These are phyloP conservation scores for Scotopteryx bipunctaria DNA, from an alignment of 2,888 invertebrate genomes.

Conservation along the genomic window DNA sequence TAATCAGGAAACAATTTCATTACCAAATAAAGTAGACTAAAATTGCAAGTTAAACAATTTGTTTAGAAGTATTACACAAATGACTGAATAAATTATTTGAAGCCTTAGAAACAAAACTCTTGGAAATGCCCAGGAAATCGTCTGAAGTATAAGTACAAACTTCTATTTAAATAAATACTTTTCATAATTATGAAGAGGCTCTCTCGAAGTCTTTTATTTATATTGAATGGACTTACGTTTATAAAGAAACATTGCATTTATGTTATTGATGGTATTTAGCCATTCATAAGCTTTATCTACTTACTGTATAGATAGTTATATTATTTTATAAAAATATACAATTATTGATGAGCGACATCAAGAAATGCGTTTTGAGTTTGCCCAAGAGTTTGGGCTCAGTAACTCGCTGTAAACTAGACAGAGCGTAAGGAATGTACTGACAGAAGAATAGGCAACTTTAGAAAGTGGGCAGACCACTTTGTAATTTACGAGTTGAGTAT, in stretches of 20 bases:
- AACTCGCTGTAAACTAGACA: neutral
- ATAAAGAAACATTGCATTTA: constrained; percentile 17
- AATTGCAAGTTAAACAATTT: too few relatives aligned
- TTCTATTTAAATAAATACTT: constrained; percentile 29
- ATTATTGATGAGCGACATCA: too few relatives aligned
- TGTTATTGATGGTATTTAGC: neutral
- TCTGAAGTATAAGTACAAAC: constrained; percentile 26
- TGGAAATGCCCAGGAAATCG: constrained; percentile 30
- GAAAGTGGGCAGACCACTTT: constrained; percentile 54
- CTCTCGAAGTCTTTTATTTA: neutral
- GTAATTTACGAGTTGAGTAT: constrained; percentile 65
- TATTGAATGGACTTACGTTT: neutral
- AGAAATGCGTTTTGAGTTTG: too few relatives aligned
- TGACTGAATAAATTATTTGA: constrained; percentile 4
- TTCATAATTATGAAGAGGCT: constrained; percentile 1
- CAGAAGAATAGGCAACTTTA: constrained; percentile 39
- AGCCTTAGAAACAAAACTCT: constrained; percentile 26
- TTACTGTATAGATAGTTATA: too few relatives aligned
- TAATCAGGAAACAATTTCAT: too few relatives aligned
- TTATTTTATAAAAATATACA: too few relatives aligned
- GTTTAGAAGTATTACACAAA: neutral
- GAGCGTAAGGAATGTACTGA: constrained; percentile 1
- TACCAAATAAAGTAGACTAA: too few relatives aligned
- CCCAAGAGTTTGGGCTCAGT: neutral
- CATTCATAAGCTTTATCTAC: neutral